Percentiles rank a stretch among this genome's conserved stretches.
Conservation (phyloP, 2,888 invertebrate species). For the Rhagonycha fulva region DNA sequence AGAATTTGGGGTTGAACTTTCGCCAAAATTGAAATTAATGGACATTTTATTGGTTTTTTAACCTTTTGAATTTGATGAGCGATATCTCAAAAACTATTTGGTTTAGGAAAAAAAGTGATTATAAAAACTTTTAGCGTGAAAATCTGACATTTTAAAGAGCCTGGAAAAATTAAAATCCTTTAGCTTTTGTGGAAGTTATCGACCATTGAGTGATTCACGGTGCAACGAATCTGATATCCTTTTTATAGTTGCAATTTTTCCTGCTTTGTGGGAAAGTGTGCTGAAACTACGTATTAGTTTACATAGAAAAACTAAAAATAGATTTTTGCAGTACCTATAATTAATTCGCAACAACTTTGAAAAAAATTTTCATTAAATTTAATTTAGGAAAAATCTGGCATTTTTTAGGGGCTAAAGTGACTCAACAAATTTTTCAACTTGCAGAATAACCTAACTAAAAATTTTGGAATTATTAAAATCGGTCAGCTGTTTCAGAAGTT, state of each 20-base stretch:
- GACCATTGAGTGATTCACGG: no score
- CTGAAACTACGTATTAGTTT: no score
- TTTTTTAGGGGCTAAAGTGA: not conserved
- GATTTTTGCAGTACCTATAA: no score
- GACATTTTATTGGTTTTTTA: not conserved
- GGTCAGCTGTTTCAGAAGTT: not conserved
- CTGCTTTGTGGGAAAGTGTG: no score
- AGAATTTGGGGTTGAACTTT: not conserved
- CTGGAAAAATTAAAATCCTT: no score
- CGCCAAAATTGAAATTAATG: not conserved
- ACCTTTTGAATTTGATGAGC: not conserved
- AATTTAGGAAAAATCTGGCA: no score
- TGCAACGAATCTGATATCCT: no score
- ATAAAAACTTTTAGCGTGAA: not conserved
- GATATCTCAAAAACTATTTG: not conserved
- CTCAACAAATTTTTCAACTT: not conserved
- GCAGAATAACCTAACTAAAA: not conserved
- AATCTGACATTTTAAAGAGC: not conserved
- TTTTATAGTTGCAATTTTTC: no score
- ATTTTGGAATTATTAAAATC: not conserved
- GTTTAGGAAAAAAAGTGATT: not conserved
- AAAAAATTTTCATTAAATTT: no score
- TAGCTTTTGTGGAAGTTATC: no score
- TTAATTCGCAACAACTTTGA: no score
- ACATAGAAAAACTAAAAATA: no score